Percentiles rank a stretch among this genome's conserved stretches.
Conservation (phyloP, 1,140 invertebrate species). For the Maniola jurtina region DNA sequence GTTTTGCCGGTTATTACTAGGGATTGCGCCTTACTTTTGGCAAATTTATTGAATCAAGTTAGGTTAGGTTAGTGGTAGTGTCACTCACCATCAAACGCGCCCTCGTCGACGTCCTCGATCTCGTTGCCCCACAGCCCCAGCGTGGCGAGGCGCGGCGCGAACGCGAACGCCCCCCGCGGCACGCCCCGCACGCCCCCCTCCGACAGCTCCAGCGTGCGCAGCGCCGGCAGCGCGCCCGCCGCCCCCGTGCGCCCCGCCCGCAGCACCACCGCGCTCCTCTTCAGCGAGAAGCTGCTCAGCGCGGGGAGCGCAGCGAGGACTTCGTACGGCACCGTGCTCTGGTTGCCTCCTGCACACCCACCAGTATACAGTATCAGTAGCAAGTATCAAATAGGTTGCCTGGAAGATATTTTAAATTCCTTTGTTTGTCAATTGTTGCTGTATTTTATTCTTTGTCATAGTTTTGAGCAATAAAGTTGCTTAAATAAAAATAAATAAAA, state of each 20-base stretch:
- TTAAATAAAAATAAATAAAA: no score
- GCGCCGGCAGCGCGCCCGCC: neutral
- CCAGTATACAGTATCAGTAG: no score
- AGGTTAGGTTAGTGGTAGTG: no score
- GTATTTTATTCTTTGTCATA: no score
- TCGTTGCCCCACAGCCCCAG: slow-evolving; percentile 18
- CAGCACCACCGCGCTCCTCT: neutral
- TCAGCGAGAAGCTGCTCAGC: slow-evolving; percentile 6
- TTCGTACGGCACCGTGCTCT: slow-evolving; percentile 9
- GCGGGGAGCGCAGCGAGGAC: neutral
- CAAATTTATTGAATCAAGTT: no score
- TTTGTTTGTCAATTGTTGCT: no score
- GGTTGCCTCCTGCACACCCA: slow-evolving; percentile 2
- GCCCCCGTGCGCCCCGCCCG: neutral
- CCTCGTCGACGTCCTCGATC: slow-evolving; percentile 10
- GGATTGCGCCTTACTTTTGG: no score
- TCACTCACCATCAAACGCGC: slow-evolving; percentile 23
- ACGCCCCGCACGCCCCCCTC: neutral
- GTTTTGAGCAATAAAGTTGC: no score
- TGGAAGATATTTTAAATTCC: no score
- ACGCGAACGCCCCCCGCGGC: slow-evolving; percentile 5
- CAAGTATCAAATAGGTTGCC: no score
- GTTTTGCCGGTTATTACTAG: no score
- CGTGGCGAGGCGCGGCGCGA: slow-evolving; percentile 1
- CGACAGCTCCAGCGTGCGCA: slow-evolving; percentile 12